Base-by-base conservation (phyloP, 1,140 invertebrate genomes). In the Theocolax elegans region DNA sequence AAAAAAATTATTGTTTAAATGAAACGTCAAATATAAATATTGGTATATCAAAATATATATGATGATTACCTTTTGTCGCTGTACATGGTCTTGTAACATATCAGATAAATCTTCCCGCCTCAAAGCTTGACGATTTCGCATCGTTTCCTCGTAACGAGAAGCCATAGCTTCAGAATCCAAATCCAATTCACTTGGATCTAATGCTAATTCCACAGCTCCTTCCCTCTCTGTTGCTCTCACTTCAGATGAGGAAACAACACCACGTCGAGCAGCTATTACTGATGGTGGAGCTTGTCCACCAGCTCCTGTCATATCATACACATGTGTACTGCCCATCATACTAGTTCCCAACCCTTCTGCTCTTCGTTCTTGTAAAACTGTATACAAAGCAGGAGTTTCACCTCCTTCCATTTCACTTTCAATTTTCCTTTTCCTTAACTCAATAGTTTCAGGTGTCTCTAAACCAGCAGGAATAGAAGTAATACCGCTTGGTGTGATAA, bases 271-370 rank as follows among this genome's bases (percentile, higher is more conserved):
- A 25, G 84, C 81, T 25, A 87, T 87, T 3, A 87, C 84, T n/a
- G 87, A 87, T 0, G 86, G 85, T 13, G 88, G 87, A 15, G 87
- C 87, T 71, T 84, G 83, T 0, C 89, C 89, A 35, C 87, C 88
- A 9, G 90, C 90, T 13, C 88, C 88, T 29, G 88, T 87, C 83
- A 99, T 91, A 80, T 99, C 97, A 83, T 99, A 99, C 0, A 97
- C 94, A 85, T 99, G 97, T 0, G 95, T 97, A 15, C 97, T 99
- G 6, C 92, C 97, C 97, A 99, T 99, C 97, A 99, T 99, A 76
- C 97, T 94, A 9, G 90, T 91, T 12, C 95, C 95, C 62, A 99
- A 90, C 65, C 92, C 89, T 59, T 97, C 96, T 9, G 94, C 91
- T 62, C 96, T 92, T 80, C 97, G 95, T 87, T 99, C 98, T 27